phyloP scores from a whole-genome alignment of 1,140 invertebrate species.

The Drosophila jambulina region DNA sequence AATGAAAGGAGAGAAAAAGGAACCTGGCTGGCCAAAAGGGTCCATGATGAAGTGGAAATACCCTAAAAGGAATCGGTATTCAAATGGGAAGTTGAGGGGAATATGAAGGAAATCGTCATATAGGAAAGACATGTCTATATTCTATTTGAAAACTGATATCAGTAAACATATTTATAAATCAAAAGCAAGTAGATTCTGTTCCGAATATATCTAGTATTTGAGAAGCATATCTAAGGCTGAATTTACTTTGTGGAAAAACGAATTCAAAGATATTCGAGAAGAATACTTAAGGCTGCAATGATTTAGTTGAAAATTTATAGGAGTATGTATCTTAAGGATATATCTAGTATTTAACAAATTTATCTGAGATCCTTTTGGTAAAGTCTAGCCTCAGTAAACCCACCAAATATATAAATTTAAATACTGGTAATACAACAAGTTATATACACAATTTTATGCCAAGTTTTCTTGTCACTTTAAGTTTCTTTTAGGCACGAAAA shows the following conservation, averaged over 20 bases:
- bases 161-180: background rate
- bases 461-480: background rate
- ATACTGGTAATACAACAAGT: background rate
- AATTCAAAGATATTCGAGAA: no score
- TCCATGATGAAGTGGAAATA: slow-evolving; percentile 15
- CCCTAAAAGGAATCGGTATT: background rate
- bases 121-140: background rate
- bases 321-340: background rate
- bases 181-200: background rate
- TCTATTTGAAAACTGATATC: background rate
- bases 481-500: background rate
- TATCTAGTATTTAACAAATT: background rate
- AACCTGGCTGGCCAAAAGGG: background rate
- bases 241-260: background rate
- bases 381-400: background rate
- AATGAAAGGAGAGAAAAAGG: slow-evolving; percentile 21
- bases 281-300: no score
- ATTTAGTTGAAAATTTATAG: no score
- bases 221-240: background rate
- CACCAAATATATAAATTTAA: background rate
- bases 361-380: background rate
- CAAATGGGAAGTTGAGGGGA: background rate
- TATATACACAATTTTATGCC: background rate
- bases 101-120: no score
- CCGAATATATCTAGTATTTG: background rate